These are phyloP conservation scores for Cotesia glomerata DNA, from an alignment of 1,140 invertebrate species.

Conservation along the genomic window DNA sequence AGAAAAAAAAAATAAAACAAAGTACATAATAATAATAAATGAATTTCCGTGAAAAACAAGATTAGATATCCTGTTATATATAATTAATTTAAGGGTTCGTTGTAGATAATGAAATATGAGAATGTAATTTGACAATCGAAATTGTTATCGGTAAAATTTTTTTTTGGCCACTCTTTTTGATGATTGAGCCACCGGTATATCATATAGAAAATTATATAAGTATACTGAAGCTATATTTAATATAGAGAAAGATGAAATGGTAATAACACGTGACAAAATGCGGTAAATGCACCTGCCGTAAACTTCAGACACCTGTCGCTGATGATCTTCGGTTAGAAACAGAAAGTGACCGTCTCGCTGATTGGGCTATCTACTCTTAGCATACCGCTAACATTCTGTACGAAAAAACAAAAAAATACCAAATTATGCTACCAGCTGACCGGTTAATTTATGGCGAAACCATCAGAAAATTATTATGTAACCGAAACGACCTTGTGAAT, in stretches of 20 bases:
- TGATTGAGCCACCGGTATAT: background rate
- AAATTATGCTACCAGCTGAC: background rate
- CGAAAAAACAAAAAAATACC: background rate
- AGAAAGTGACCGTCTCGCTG: background rate
- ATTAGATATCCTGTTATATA: no score
- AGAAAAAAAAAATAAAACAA: no score
- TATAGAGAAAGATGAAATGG: background rate
- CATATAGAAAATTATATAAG: background rate
- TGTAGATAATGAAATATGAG: background rate
- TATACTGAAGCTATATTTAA: background rate
- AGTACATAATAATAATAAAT: no score
- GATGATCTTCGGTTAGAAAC: background rate
- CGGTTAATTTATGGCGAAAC: background rate
- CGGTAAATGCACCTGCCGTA: background rate
- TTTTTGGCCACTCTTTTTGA: background rate
- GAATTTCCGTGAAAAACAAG: no score
- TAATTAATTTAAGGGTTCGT: no score
- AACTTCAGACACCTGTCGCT: background rate
- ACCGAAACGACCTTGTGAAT: background rate
- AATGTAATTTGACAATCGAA: background rate
- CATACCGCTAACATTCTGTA: background rate
- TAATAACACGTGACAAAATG: background rate
- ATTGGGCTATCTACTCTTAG: background rate
- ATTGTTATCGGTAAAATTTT: background rate
- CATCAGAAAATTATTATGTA: background rate